Evolutionary conservation across 23 tunicate genomes (phyloP).

Genomic region (Corella eumyota): DNA sequence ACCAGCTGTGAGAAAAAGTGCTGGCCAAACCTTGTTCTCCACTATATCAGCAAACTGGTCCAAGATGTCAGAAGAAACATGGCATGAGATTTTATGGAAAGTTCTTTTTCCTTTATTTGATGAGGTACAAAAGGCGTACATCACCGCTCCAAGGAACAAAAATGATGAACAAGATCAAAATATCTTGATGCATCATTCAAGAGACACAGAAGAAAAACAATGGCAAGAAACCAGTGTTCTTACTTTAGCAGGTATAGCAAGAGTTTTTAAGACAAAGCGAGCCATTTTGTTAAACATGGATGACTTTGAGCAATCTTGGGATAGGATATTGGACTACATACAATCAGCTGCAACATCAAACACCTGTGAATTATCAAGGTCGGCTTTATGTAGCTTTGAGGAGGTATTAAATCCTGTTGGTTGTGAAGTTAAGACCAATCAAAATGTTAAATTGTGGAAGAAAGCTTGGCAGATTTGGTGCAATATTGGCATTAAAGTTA

Average conservation of each 20-base stretch:
- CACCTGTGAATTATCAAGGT: conserved; percentile 63
- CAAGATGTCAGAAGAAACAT: conserved; percentile 36
- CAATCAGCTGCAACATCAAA: conserved; percentile 50
- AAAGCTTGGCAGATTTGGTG: conserved; percentile 83
- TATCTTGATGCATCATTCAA: conserved; percentile 88
- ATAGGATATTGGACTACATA: conserved; percentile 47
- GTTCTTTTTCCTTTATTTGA: conserved; percentile 78
- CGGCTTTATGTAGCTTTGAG: conserved; percentile 91
- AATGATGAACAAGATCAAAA: conserved; percentile 9
- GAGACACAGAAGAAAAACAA: conserved; percentile 97
- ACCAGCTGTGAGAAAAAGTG: conserved; percentile 88
- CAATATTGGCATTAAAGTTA: conserved; percentile 54
- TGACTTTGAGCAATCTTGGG: conserved; percentile 60
- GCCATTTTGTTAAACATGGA: conserved; percentile 26
- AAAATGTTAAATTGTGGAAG: conserved; percentile 7
- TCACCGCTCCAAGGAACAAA: conserved; percentile 31
- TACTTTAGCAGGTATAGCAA: conserved; percentile 79
- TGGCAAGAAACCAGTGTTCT: conserved; percentile 96
- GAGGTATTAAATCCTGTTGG: conserved; percentile 53
- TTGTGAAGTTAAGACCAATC: background rate
- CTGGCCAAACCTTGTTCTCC: conserved; percentile 89
- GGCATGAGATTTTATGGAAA: conserved; percentile 83
- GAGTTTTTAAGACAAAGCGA: conserved; percentile 69
- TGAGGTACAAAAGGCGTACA: conserved; percentile 67
- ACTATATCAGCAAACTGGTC: conserved; percentile 94